phyloP scores from a whole-genome alignment of 2,113 vertebrate species.

The Zosterops pallidus region DNA sequence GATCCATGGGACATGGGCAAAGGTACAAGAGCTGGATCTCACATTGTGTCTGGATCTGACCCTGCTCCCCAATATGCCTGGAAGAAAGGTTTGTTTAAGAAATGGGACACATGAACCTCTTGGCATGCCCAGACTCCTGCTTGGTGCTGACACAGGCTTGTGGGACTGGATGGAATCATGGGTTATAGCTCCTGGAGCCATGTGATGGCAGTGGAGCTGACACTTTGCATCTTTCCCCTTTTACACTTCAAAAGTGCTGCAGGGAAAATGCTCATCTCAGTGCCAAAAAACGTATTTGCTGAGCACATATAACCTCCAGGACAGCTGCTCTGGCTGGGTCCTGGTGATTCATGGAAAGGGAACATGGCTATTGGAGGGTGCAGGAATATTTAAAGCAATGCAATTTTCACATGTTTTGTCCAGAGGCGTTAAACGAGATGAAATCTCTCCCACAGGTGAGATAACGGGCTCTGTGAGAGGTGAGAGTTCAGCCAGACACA shows the following conservation, averaged over 20 bases:
- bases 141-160: rapidly evolving
- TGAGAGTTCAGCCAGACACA: not conserved
- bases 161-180: not conserved
- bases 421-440: not conserved
- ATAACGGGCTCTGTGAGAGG: rapidly evolving
- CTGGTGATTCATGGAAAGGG: not conserved
- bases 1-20: not conserved
- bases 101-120: not conserved
- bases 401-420: not conserved
- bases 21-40: not conserved
- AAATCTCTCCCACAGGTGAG: not conserved
- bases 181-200: rapidly evolving
- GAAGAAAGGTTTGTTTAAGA: not conserved
- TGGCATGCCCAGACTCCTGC: not conserved
- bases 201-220: not conserved
- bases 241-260: not conserved
- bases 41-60: not conserved
- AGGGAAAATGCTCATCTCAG: not conserved
- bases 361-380: not conserved
- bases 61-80: not conserved
- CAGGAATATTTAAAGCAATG: not conserved
- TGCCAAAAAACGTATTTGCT: not conserved
- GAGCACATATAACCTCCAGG: not conserved
- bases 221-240: not conserved
- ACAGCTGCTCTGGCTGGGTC: not conserved